Evolutionary conservation across 2,888 invertebrate species (phyloP), one percentile per base, ranked within the genome.

Genomic region (Tiphia femorata): DNA sequence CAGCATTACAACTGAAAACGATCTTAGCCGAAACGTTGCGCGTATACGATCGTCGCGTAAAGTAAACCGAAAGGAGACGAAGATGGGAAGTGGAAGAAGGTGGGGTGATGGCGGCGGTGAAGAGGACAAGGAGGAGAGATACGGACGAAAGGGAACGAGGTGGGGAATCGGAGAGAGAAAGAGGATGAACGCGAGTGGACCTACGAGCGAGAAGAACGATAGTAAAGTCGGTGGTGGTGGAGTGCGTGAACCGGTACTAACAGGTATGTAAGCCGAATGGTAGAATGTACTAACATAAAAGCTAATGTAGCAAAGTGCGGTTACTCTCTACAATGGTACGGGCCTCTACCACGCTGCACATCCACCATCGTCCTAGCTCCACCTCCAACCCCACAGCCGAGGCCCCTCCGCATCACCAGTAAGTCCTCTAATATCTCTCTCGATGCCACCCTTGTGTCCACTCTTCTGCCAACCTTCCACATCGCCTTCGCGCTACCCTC

Each of bases 261-360:
- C 68, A 72, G 65, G 59, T 62, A 70, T 62, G 68, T 59, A 62
- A 68, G 66, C 72, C 66, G 68, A 62, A 67, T 67, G 72, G 64
- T 65, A 58, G 63, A 64, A 70, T 62, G 70, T 67, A 64, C 70
- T 64, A 66, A 69, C 73, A 72, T 78, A 77, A 78, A 78, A 78
- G 76, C 77, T 78, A 76, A 78, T 74, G 78, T 73, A 73, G 72
- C 77, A 71, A 72, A 75, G 65, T 70, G 68, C 70, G 73, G 71
- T 75, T 75, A 72, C 51, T 71, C 64, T 65, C 58, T 58, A 59
- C 61, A 62, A 63, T 65, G 66, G 58, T 68, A n/a, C n/a, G n/a
- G n/a, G n/a, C n/a, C n/a, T n/a, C n/a, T n/a, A n/a, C n/a, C 48
- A 50, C 54, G 49, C n/a, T 58, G 58, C 58, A 58, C 63, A 62